These are phyloP conservation scores for Anagyrus pseudococci DNA, from an alignment of 2,888 invertebrate species.

Conservation along the genomic window DNA sequence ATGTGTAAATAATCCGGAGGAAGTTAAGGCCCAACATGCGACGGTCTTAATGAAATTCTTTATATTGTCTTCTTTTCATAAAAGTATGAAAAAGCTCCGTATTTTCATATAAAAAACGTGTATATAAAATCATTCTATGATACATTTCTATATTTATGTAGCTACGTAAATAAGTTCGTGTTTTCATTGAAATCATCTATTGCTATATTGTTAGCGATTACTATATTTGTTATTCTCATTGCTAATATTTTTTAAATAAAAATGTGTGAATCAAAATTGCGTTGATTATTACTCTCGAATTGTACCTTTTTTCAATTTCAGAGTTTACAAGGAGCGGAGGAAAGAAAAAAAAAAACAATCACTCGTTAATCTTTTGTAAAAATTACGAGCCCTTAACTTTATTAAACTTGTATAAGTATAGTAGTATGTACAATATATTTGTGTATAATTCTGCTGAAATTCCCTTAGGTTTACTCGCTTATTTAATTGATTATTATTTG, in stretches of 20 bases:
- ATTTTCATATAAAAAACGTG: constrained; percentile 9
- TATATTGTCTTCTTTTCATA: constrained; percentile 3
- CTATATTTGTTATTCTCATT: constrained; percentile 14
- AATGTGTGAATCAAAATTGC: background rate
- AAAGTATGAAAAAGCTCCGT: background rate
- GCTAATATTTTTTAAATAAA: constrained; percentile 20
- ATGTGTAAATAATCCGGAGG: constrained; percentile 24
- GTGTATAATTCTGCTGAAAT: constrained; percentile 52
- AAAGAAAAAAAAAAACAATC: too few species aligned
- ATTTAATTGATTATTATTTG: constrained; percentile 45
- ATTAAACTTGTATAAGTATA: constrained; percentile 57
- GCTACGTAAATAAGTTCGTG: constrained; percentile 2
- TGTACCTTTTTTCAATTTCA: too few species aligned
- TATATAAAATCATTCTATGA: constrained; percentile 26
- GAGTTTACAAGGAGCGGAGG: too few species aligned
- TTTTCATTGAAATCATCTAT: constrained; percentile 25
- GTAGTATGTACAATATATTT: constrained; percentile 56
- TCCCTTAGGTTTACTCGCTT: constrained; percentile 41
- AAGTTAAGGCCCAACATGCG: too few species aligned
- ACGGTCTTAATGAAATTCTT: constrained; percentile 21
- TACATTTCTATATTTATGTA: constrained; percentile 29
- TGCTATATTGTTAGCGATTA: constrained; percentile 18
- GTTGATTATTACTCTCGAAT: too few species aligned
- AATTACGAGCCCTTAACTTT: constrained; percentile 57
- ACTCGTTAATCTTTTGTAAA: constrained; percentile 48